phyloP scores from a whole-genome alignment of 2,113 vertebrate genomes.

The Hippocampus barbouri region DNA sequence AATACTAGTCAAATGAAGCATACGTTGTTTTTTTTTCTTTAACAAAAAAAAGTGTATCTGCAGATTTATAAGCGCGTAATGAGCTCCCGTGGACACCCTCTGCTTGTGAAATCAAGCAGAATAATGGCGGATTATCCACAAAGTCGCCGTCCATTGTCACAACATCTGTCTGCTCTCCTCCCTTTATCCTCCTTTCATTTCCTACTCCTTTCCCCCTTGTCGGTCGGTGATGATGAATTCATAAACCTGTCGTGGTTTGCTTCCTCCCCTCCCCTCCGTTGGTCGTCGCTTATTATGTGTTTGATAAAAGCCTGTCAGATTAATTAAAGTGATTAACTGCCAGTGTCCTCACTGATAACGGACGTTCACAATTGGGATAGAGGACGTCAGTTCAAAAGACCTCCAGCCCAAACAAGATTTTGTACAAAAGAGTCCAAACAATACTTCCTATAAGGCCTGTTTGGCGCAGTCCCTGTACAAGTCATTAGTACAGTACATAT shows the following conservation, averaged over 20 bases:
- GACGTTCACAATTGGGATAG: conserved; percentile 45
- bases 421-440: neutral
- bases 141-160: conserved; percentile 48
- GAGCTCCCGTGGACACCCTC: conserved; percentile 34
- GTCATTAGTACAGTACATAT: neutral
- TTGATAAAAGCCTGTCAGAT: conserved; percentile 62
- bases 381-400: conserved; percentile 32
- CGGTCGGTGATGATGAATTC: conserved; percentile 37
- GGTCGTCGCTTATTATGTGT: conserved; percentile 40
- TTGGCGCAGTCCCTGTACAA: neutral
- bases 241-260: conserved; percentile 41
- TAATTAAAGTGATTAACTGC: conserved; percentile 62
- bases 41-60: conserved; percentile 17
- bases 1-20: conserved; percentile 1
- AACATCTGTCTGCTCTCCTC: conserved; percentile 42
- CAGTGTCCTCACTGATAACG: conserved; percentile 39
- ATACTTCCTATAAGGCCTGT: neutral
- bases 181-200: conserved; percentile 54
- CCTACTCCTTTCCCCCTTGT: conserved; percentile 20
- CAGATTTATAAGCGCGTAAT: conserved; percentile 26
- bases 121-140: conserved; percentile 50
- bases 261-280: conserved; percentile 31
- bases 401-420: neutral
- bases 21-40: too few relatives aligned
- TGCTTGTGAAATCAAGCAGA: conserved; percentile 40